phyloP scores from a whole-genome alignment of 64 coral and sea anemone species.

The Acropora yongei region DNA sequence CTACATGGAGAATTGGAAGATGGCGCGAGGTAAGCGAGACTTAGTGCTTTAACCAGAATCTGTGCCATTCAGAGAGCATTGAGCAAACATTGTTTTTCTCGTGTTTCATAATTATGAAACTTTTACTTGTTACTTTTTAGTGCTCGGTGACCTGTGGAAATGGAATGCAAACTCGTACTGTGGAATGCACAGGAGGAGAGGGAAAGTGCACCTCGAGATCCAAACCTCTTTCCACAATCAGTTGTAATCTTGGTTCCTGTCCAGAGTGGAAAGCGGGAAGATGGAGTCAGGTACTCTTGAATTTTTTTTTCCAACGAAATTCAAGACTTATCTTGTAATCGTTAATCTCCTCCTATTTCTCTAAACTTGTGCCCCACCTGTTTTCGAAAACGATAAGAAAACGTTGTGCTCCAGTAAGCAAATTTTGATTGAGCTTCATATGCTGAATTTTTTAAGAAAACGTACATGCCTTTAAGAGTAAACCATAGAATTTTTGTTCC shows the following conservation, averaged over 20 bases:
- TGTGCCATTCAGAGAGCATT: too few relatives aligned
- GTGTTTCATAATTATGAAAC: not conserved
- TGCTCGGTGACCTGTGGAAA: slow-evolving; percentile 67
- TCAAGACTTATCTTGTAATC: not conserved
- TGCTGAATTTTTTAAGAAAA: too few relatives aligned
- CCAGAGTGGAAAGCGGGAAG: slow-evolving; percentile 50
- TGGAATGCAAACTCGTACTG: slow-evolving; percentile 19
- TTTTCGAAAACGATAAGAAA: not conserved
- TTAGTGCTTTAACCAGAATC: too few relatives aligned
- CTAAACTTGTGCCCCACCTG: too few relatives aligned
- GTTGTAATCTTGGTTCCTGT: slow-evolving; percentile 59
- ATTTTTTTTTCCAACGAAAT: not conserved
- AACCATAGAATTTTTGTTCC: not conserved
- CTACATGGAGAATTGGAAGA: slow-evolving; percentile 40
- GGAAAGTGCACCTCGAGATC: not conserved
- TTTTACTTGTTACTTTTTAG: not conserved
- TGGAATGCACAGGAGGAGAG: slow-evolving; percentile 20
- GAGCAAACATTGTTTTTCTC: not conserved
- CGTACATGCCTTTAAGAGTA: too few relatives aligned
- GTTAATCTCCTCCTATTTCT: too few relatives aligned
- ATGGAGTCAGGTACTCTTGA: slow-evolving; percentile 46
- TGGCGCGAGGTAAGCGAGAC: slow-evolving; percentile 39
- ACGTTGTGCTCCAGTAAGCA: not conserved
- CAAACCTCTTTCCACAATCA: slow-evolving; percentile 1
- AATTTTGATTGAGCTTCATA: too few relatives aligned